These are phyloP conservation scores for Heliconius aoede DNA, from an alignment of 2,888 invertebrate genomes.

Conservation along the genomic window DNA sequence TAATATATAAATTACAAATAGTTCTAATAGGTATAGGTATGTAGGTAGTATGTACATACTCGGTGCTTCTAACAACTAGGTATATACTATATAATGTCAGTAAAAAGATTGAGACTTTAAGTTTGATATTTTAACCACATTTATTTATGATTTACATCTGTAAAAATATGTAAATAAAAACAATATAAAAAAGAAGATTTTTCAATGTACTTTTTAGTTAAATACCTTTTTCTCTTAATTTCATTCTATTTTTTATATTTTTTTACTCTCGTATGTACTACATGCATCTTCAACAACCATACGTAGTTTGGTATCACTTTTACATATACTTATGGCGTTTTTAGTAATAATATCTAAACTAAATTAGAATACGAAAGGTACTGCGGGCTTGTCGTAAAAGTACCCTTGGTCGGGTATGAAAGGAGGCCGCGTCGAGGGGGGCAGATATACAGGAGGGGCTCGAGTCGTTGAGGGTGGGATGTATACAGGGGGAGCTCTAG, in stretches of 20 bases:
- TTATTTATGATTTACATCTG: not conserved
- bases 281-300: constrained; percentile 36
- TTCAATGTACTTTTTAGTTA: too few relatives aligned
- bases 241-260: not conserved
- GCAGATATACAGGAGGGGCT: constrained; percentile 45
- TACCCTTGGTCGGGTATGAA: constrained; percentile 73
- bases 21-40: not conserved
- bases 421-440: constrained; percentile 60
- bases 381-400: constrained; percentile 74
- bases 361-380: constrained; percentile 75
- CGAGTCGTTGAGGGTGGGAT: constrained; percentile 47
- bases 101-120: not conserved
- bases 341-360: constrained; percentile 49
- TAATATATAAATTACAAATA: constrained; percentile 39
- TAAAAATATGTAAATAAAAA: not conserved
- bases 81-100: not conserved
- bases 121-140: not conserved
- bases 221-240: not conserved
- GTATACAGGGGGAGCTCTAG: constrained; percentile 46
- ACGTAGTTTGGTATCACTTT: constrained; percentile 77
- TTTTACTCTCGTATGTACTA: constrained; percentile 11
- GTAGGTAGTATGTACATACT: not conserved
- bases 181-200: not conserved
- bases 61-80: not conserved
- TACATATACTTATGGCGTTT: constrained; percentile 61